A percentile compares a stretch with the other conserved stretches of the same genome.
Conservation (phyloP, 2,888 invertebrate genomes). For the Ernsta delagoae region DNA sequence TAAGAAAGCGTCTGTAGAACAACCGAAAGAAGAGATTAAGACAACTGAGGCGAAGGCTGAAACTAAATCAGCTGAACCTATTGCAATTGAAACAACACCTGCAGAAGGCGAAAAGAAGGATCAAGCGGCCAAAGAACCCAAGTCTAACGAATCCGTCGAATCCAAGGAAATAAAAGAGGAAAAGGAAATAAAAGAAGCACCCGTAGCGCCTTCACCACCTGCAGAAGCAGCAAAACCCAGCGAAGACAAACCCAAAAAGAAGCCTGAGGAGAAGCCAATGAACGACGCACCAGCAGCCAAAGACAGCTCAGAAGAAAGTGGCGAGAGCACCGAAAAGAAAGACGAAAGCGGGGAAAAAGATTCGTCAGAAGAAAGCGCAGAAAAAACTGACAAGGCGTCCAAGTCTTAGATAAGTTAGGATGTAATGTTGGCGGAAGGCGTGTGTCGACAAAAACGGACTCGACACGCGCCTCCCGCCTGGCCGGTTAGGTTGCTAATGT, state of each 20-base stretch:
- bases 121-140: slow-evolving; percentile 40
- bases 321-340: slow-evolving; percentile 52
- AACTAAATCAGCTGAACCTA: slow-evolving; percentile 44
- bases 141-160: slow-evolving; percentile 40
- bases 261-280: slow-evolving; percentile 49
- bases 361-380: slow-evolving; percentile 62
- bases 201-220: slow-evolving; percentile 38
- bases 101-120: slow-evolving; percentile 38
- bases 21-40: slow-evolving; percentile 43
- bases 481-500: slow-evolving; percentile 48
- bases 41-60: slow-evolving; percentile 46
- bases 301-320: slow-evolving; percentile 61
- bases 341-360: slow-evolving; percentile 52
- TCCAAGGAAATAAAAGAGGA: slow-evolving; percentile 43
- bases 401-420: slow-evolving; percentile 64
- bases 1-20: slow-evolving; percentile 49
- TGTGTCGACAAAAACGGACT: slow-evolving; percentile 72
- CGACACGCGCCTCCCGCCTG: slow-evolving; percentile 79
- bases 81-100: slow-evolving; percentile 40
- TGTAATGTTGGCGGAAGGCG: slow-evolving; percentile 70
- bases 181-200: slow-evolving; percentile 28
- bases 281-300: slow-evolving; percentile 53
- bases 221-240: slow-evolving; percentile 40
- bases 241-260: slow-evolving; percentile 45
- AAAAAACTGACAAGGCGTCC: slow-evolving; percentile 54